These are phyloP conservation scores for Eurystomus glaucurus DNA, from an alignment of 2,797 vertebrate species.

Conservation along the genomic window DNA sequence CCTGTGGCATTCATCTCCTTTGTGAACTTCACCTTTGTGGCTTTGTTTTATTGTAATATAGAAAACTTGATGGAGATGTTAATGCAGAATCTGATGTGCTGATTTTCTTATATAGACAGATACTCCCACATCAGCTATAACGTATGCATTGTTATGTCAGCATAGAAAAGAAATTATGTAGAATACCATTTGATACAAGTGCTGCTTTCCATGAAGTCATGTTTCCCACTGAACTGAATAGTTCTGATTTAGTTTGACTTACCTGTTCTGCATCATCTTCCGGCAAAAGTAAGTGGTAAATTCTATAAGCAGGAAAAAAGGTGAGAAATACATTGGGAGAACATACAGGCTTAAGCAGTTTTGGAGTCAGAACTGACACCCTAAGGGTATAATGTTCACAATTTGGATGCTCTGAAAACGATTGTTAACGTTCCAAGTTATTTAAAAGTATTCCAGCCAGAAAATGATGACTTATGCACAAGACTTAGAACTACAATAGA, in stretches of 20 bases:
- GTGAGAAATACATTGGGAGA: not conserved
- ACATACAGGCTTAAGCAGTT: not conserved
- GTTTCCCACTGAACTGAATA: not conserved
- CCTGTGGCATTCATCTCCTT: not conserved
- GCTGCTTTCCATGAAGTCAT: not conserved
- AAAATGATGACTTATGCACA: constrained; percentile 23
- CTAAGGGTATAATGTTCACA: not conserved
- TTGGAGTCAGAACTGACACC: not conserved
- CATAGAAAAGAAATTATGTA: not conserved
- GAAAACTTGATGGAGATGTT: not conserved
- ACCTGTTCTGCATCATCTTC: not conserved
- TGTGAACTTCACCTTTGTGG: not conserved
- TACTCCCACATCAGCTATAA: not conserved
- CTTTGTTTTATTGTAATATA: not conserved
- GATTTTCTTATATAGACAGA: not conserved
- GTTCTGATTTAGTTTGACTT: not conserved
- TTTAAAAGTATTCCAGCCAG: constrained; percentile 47
- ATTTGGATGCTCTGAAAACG: constrained; percentile 12
- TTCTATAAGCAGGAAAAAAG: not conserved
- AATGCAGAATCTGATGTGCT: not conserved
- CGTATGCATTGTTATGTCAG: not conserved
- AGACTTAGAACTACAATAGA: not conserved
- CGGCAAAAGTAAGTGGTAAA: not conserved
- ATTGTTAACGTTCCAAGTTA: constrained; percentile 68
- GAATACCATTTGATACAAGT: not conserved